A percentile compares a stretch with the other conserved stretches of the same genome.
Conservation (phyloP, 2,797 vertebrate genomes). For the Mycteria americana region DNA sequence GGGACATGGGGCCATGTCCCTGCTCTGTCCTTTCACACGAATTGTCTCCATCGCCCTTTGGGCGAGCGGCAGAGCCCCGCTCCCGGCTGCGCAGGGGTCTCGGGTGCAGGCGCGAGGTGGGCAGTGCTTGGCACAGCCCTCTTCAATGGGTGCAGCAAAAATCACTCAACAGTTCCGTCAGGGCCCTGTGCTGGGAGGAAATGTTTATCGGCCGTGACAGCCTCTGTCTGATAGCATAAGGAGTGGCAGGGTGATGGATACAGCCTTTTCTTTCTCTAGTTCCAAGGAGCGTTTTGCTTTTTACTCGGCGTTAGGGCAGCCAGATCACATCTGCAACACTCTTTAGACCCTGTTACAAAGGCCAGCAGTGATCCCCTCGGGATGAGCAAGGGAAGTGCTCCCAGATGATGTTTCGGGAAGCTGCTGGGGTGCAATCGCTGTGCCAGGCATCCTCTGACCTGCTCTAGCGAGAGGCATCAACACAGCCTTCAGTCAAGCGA, state of each 20-base stretch:
- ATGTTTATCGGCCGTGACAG: background rate
- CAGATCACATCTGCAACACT: background rate
- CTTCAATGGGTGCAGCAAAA: background rate
- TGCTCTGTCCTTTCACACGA: background rate
- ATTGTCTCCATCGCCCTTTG: rapidly evolving
- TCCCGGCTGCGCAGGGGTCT: rapidly evolving
- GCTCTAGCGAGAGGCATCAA: background rate
- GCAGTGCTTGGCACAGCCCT: background rate
- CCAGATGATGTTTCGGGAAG: background rate
- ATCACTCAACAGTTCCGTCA: background rate
- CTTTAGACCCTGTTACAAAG: rapidly evolving
- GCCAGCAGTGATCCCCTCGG: background rate
- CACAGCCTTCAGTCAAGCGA: background rate
- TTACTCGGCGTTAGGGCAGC: background rate
- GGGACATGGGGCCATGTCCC: background rate
- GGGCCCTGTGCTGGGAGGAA: background rate
- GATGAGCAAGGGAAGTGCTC: background rate
- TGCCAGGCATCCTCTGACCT: background rate
- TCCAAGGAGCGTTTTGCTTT: background rate
- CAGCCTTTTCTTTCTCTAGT: background rate
- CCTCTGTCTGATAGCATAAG: background rate
- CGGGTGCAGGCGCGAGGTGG: rapidly evolving
- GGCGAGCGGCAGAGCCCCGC: rapidly evolving
- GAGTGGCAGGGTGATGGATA: background rate
- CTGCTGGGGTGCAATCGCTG: rapidly evolving